Evolutionary conservation across 1,140 invertebrate species (phyloP), one percentile per base, ranked within the genome.

Genomic region (Drosophila pruinosa): DNA sequence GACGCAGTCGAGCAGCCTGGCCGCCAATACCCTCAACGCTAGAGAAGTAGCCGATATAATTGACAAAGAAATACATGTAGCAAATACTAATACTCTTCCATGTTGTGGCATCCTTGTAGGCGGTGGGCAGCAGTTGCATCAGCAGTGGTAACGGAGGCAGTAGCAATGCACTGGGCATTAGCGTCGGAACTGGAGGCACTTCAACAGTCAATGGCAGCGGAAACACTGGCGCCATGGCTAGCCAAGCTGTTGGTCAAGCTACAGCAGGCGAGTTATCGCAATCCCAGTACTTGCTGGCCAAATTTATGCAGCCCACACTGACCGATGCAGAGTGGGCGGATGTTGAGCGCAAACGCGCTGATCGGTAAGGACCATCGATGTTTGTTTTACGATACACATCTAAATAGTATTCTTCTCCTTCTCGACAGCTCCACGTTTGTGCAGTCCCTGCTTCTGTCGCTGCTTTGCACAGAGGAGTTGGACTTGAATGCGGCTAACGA

Each of bases 231-330:
- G 53, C 34, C 36, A 71, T 52, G 57, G 22, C 65, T 56, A 71
- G 82, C 28, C 80, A 78, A 41, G 48, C 54, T 53, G 67, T 48
- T 28, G 74, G 70, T 17, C 83, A 69, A 58, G 57, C 54, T 56
- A 68, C 54, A n/a, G 63, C 67, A 75, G 86, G 80, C 21, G 81
- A 83, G 34, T 69, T 73, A 17, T 72, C 73, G 19, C 74, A 88
- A 68, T 81, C 79, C 21, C 86, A 88, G 58, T 90, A 68, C 56
- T 81, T 91, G 67, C 73, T 91, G 54, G 78, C 90, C 61, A 89
- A 91, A 72, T 91, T 91, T 22, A 91, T 91, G 89, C 78, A 89
- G 77, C 91, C 90, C 54, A 86, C 75, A 12, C 71, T 91, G 14
- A 80, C 78, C 41, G 91, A 91, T 65, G 76, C 75, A 43, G 91